These are phyloP conservation scores for Pyrochroa serraticornis DNA, from an alignment of 2,888 invertebrate genomes.

Conservation along the genomic window DNA sequence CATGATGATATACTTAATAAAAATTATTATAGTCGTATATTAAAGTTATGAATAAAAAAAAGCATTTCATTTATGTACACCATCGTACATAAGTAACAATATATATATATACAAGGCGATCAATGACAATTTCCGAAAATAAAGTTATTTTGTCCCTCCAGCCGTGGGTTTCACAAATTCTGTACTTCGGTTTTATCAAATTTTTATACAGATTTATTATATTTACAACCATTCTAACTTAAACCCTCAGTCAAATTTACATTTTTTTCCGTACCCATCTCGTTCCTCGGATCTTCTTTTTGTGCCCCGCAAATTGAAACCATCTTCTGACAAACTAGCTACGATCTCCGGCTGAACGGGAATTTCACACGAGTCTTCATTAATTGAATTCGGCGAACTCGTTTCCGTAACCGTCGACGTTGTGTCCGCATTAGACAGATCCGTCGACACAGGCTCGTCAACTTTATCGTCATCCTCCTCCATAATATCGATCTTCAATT, in stretches of 20 bases:
- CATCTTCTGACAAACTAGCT: slow-evolving; percentile 31
- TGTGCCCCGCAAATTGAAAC: slow-evolving; percentile 6
- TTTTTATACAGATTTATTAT: slow-evolving; percentile 34
- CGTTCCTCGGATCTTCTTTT: slow-evolving; percentile 6
- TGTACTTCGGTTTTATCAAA: slow-evolving; percentile 23
- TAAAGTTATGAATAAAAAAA: slow-evolving; percentile 42
- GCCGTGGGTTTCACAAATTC: slow-evolving; percentile 8
- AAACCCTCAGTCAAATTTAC: slow-evolving; percentile 47
- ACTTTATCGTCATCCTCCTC: not conserved
- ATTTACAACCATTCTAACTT: slow-evolving; percentile 39
- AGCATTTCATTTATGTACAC: slow-evolving; percentile 48
- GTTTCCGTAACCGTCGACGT: slow-evolving; percentile 40
- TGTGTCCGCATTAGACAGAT: slow-evolving; percentile 32
- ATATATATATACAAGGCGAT: slow-evolving; percentile 47
- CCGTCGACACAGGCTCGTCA: slow-evolving; percentile 11
- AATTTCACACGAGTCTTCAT: slow-evolving; percentile 55
- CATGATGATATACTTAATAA: slow-evolving; percentile 29
- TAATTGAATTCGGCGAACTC: slow-evolving; percentile 42
- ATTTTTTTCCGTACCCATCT: slow-evolving; percentile 32
- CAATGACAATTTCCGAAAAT: slow-evolving; percentile 23
- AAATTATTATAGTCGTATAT: slow-evolving; percentile 19
- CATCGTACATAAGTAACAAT: slow-evolving; percentile 50
- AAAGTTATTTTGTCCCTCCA: not conserved
- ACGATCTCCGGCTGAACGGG: slow-evolving; percentile 55
- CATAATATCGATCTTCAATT: slow-evolving; percentile 7